Base-by-base conservation (phyloP, 30 jellyfish, hydroid and myxozoan genomes). In the Sanderia malayensis region DNA sequence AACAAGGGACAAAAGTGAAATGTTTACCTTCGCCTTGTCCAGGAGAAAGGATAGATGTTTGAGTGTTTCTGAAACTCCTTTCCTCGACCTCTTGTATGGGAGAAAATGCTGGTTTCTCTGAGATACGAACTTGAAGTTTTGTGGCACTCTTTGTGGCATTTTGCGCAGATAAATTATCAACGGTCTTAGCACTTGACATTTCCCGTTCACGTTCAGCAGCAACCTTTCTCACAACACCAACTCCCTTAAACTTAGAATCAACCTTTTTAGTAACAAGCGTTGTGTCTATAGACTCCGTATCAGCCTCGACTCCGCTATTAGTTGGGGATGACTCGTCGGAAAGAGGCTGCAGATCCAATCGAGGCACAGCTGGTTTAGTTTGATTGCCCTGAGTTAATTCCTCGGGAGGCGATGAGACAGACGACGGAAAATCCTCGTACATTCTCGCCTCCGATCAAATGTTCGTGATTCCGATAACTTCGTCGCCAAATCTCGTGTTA, bases 81-180 rank as follows among this genome's bases (percentile, higher is more conserved):
- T 83, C 95, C 26, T 83, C 89, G 10, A 83, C 89, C 57, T 83
- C 95, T 21, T 73, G 74, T 23, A 83, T 83, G 4, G 95, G 95
- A 31, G 95, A 83, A 67, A 83, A 83, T 19, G 86, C 79, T 3
- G 95, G 95, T 26, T 83, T 76, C 22, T 73, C 95, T 21, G 95
- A 61, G 4, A 83, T 61, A 13, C 52, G 27, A 17, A 74, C 33
- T 19, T 37, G 82, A 11, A 44, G 44, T 74, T 28, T 81, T 44
- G 49, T 7, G 60, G 13, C 41, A 11, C 58, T 59, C 81, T 28
- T 81, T 44, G 49, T 7, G 60, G 13, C 41, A 73, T 33, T 58
- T 47, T 9, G 86, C 29, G 11, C 33, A 73, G 9, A 4, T 33
- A 8, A 41, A 21, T 18, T 7, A 17, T 53, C 60, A 47, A 29